phyloP scores from a whole-genome alignment of 2,797 vertebrate species.

The Poecile montanus region DNA sequence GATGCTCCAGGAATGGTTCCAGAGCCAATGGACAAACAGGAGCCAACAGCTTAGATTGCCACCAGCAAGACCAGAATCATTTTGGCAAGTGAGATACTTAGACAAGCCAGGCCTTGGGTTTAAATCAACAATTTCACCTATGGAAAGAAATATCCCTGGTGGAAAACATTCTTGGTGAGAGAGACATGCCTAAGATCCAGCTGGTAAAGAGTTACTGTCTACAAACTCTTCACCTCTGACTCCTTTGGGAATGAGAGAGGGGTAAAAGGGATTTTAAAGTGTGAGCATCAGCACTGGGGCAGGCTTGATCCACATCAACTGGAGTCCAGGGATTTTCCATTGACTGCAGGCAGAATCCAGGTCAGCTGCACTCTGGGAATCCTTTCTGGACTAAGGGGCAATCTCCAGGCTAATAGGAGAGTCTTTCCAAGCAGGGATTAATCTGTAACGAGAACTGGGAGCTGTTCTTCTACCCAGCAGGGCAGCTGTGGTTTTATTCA shows the following conservation, averaged over 20 bases:
- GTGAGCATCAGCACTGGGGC: accelerated
- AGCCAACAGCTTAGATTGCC: background rate
- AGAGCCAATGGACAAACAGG: background rate
- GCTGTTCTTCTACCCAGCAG: background rate
- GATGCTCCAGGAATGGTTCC: background rate
- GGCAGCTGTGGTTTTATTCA: background rate
- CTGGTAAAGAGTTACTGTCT: background rate
- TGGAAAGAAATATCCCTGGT: background rate
- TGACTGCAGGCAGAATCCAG: background rate
- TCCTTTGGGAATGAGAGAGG: background rate
- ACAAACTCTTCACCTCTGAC: background rate
- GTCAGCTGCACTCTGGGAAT: background rate
- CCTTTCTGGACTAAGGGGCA: background rate
- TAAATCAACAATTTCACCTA: background rate
- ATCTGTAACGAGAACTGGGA: background rate
- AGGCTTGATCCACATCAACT: background rate
- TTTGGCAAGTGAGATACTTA: background rate
- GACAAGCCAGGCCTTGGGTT: background rate
- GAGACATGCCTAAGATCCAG: background rate
- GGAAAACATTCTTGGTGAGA: background rate
- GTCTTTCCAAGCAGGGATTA: background rate
- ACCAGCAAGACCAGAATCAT: background rate
- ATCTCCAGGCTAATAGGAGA: background rate
- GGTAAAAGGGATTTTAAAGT: background rate
- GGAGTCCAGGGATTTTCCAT: background rate